Base-by-base conservation (phyloP, 2,797 vertebrate genomes). In the Amniataba percoides region DNA sequence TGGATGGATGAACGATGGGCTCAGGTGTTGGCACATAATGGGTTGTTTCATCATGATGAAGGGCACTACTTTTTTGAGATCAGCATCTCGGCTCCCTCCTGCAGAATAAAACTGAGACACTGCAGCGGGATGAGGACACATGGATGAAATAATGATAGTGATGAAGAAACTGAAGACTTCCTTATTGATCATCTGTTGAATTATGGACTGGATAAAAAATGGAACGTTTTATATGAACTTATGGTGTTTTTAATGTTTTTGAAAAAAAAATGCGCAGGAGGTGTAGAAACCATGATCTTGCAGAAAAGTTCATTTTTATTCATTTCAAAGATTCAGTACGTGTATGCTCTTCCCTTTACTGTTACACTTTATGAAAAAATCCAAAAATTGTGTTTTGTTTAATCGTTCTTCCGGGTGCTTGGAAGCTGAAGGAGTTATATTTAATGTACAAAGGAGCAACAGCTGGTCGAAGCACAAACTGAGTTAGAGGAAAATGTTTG, bases 211-310 rank as follows among this genome's bases (percentile, higher is more conserved):
- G 55, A 75, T 78, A 65, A 48, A 51, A 74, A 31, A 39, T 1
- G 43, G 12, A 77, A 70, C 6, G 56, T 93, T 93, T 93, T 92
- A 63, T 88, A 92, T 73, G 64, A 39, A 77, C 19, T 58, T 31
- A 21, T 45, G 25, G 49, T 85, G 79, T 88, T 94, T 93, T 92
- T 87, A 90, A 87, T 81, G 78, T 53, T 84, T 83, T 89, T 81
- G 27, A 64, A 71, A 71, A 49, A 59, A 19, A 31, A 31, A 31
- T 3, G 42, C n/a, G 58, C 63, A 67, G 63, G 64, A 61, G 67
- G 25, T 36, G 4, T 9, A 36, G 31, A 72, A 57, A 70, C 65
- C 18, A 18, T 58, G 42, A 68, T 49, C 48, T 46, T 62, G 34
- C 58, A 39, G n/a, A 46, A 34, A 8, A 52, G 64, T 77, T 80